Evolutionary conservation across 2,888 invertebrate species (phyloP).

Genomic region (Rhamnusium bicolor): DNA sequence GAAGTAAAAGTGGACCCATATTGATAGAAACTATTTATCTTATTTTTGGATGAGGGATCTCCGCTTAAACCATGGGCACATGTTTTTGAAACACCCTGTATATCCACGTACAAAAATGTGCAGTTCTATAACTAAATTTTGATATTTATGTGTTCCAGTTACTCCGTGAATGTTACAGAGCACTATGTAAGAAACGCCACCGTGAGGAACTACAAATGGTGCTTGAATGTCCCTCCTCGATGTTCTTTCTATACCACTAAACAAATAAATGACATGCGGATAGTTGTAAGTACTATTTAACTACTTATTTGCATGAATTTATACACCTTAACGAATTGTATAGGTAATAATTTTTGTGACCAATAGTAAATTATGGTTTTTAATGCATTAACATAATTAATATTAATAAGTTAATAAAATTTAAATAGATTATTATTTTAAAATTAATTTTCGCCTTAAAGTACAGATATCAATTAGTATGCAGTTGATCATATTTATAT

Average conservation of each 20-base stretch:
- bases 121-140: background rate
- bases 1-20: too few species aligned
- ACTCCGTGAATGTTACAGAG: slow-evolving; percentile 79
- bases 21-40: too few species aligned
- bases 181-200: slow-evolving; percentile 74
- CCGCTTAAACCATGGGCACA: too few species aligned
- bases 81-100: too few species aligned
- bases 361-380: background rate
- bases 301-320: slow-evolving; percentile 19
- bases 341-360: background rate
- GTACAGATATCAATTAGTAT: too few species aligned
- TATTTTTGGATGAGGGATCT: too few species aligned
- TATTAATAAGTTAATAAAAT: background rate
- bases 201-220: slow-evolving; percentile 84
- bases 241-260: slow-evolving; percentile 83
- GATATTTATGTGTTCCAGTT: slow-evolving; percentile 71
- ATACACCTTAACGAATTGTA: slow-evolving; percentile 5
- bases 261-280: slow-evolving; percentile 79
- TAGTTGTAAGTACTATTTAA: slow-evolving; percentile 75
- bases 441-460: too few species aligned
- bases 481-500: too few species aligned
- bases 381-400: too few species aligned
- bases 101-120: too few species aligned
- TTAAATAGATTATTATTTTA: background rate
- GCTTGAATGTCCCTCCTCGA: slow-evolving; percentile 85